phyloP scores from a whole-genome alignment of 2,888 invertebrate species.

The Amphipyra tragopoginis region DNA sequence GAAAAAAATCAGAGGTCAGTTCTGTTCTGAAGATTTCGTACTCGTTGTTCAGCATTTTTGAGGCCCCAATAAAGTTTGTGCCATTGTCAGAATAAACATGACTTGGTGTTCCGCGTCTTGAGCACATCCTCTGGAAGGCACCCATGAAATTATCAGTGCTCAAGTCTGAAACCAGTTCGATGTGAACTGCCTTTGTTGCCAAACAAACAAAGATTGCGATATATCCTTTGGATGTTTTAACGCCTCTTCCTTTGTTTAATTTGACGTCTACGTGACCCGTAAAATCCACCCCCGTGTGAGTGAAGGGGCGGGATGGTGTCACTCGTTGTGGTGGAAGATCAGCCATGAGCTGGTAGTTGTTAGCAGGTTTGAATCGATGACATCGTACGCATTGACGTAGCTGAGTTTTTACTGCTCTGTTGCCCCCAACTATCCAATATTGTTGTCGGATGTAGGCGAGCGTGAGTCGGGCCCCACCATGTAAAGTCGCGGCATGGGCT shows the following conservation, averaged over 20 bases:
- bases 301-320: conserved; percentile 8
- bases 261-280: conserved; percentile 22
- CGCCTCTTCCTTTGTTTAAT: conserved; percentile 9
- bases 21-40: conserved; percentile 2
- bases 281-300: conserved; percentile 20
- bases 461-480: conserved; percentile 15
- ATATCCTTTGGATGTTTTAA: conserved; percentile 20
- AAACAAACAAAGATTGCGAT: conserved; percentile 40
- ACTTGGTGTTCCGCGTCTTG: conserved; percentile 27
- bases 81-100: conserved; percentile 39
- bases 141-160: conserved; percentile 16
- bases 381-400: conserved; percentile 18
- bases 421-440: conserved; percentile 22
- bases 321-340: conserved; percentile 14
- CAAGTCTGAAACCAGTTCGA: conserved; percentile 26
- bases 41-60: conserved; percentile 9
- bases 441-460: conserved; percentile 7
- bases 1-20: background rate
- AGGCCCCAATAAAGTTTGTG: conserved; percentile 17
- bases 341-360: conserved; percentile 17
- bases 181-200: conserved; percentile 40
- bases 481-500: conserved; percentile 14
- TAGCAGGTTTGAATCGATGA: conserved; percentile 3
- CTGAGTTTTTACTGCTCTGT: conserved; percentile 14
- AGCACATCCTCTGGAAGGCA: conserved; percentile 23